These are phyloP conservation scores for Gadus chalcogrammus DNA, from an alignment of 2,113 vertebrate genomes.

Conservation along the genomic window DNA sequence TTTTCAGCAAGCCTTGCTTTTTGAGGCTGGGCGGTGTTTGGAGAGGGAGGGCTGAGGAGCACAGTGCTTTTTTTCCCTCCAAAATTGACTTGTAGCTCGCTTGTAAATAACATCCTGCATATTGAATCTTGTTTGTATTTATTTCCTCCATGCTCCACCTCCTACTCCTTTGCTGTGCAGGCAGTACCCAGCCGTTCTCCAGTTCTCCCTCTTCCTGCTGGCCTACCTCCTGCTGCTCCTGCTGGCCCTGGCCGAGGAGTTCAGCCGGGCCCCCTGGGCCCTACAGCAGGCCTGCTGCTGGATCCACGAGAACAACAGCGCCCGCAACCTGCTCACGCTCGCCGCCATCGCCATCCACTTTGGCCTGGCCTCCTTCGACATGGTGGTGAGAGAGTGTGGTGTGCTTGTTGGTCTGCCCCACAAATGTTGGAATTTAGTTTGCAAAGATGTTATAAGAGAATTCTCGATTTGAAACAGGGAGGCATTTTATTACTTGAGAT, in stretches of 20 bases:
- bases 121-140: not conserved
- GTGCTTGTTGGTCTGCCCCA: not conserved
- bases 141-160: not conserved
- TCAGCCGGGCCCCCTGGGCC: constrained; percentile 80
- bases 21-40: too few species aligned
- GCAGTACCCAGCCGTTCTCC: constrained; percentile 78
- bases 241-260: constrained; percentile 89
- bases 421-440: not conserved
- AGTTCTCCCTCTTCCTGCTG: constrained; percentile 85
- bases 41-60: too few species aligned
- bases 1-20: too few species aligned
- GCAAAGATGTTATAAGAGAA: not conserved
- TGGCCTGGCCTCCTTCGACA: constrained; percentile 84
- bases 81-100: not conserved
- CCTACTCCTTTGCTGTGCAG: constrained; percentile 57
- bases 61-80: not conserved
- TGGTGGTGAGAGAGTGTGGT: constrained; percentile 62
- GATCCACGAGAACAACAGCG: constrained; percentile 93
- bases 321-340: constrained; percentile 89
- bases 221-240: constrained; percentile 84
- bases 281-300: constrained; percentile 91
- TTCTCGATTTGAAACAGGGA: not conserved
- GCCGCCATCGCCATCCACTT: constrained; percentile 90
- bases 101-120: not conserved
- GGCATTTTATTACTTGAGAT: too few species aligned